These are phyloP conservation scores for Stichopus chloronotus DNA, from an alignment of 35 echinoderm and acorn worm species.

Conservation along the genomic window DNA sequence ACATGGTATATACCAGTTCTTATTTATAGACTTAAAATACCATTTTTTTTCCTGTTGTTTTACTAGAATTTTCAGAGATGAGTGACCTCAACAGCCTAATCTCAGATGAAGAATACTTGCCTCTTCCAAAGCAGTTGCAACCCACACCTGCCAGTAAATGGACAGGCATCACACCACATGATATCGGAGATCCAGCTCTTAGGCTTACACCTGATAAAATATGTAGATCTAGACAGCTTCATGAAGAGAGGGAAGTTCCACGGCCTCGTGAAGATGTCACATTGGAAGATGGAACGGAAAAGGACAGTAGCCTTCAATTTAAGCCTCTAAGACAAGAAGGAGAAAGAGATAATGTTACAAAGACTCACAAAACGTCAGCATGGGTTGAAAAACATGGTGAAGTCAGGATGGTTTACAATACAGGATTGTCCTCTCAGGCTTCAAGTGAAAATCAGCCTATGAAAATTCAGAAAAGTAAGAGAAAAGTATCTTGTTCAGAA, in stretches of 20 bases:
- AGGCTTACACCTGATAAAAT: conserved; percentile 21
- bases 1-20: no score
- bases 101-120: conserved; percentile 45
- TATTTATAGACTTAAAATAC: no score
- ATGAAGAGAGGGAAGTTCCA: neutral
- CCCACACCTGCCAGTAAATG: conserved; percentile 24
- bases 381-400: conserved; percentile 22
- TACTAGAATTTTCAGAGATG: neutral
- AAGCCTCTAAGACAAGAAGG: neutral
- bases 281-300: neutral
- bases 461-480: neutral
- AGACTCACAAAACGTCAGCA: neutral
- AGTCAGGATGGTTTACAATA: conserved; percentile 5
- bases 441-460: neutral
- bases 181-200: conserved; percentile 15
- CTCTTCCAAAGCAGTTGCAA: conserved; percentile 33
- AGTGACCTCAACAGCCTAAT: conserved; percentile 1
- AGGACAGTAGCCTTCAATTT: no score
- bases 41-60: neutral
- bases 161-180: neutral
- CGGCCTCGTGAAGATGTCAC: neutral
- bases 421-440: neutral
- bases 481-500: neutral
- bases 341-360: neutral
- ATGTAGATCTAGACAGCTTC: neutral